These are phyloP conservation scores for Siphamia tubifer DNA, from an alignment of 2,113 vertebrate genomes.

Conservation along the genomic window DNA sequence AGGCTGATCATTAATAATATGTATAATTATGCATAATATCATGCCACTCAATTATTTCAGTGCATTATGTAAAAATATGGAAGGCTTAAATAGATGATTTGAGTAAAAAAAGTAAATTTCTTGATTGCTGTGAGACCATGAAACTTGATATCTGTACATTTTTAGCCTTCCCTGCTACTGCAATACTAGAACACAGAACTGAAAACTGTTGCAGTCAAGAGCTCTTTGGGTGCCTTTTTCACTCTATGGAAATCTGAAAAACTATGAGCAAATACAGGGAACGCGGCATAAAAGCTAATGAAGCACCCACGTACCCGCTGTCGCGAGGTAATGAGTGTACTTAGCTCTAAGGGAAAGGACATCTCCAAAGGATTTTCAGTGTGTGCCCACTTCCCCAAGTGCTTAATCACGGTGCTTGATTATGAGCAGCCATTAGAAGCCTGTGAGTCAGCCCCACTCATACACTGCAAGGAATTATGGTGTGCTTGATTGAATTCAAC, in stretches of 20 bases:
- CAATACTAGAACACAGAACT: slow-evolving; percentile 24
- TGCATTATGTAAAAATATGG: slow-evolving; percentile 26
- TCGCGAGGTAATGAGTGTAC: slow-evolving; percentile 72
- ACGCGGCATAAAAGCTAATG: slow-evolving; percentile 73
- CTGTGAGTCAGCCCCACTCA: slow-evolving; percentile 69
- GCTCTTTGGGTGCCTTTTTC: slow-evolving; percentile 59
- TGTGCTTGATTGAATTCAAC: slow-evolving; percentile 67
- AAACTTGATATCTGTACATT: slow-evolving; percentile 43
- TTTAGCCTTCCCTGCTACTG: slow-evolving; percentile 30
- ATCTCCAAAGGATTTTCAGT: slow-evolving; percentile 70
- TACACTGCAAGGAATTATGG: slow-evolving; percentile 68
- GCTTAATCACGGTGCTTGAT: slow-evolving; percentile 78
- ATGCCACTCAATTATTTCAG: background rate
- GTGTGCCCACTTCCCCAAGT: slow-evolving; percentile 73
- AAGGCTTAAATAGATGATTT: slow-evolving; percentile 1
- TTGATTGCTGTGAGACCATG: slow-evolving; percentile 11
- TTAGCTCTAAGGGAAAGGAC: slow-evolving; percentile 73
- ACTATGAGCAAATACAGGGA: slow-evolving; percentile 56
- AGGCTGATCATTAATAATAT: background rate
- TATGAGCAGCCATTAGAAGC: slow-evolving; percentile 74
- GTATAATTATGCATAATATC: background rate
- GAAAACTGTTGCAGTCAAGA: slow-evolving; percentile 57
- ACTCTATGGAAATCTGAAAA: slow-evolving; percentile 57
- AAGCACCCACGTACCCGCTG: slow-evolving; percentile 70
- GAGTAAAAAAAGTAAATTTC: slow-evolving; percentile 8